Evolutionary conservation across 2,113 vertebrate genomes (phyloP).

Genomic region (Nothocercus nigrocapillus): DNA sequence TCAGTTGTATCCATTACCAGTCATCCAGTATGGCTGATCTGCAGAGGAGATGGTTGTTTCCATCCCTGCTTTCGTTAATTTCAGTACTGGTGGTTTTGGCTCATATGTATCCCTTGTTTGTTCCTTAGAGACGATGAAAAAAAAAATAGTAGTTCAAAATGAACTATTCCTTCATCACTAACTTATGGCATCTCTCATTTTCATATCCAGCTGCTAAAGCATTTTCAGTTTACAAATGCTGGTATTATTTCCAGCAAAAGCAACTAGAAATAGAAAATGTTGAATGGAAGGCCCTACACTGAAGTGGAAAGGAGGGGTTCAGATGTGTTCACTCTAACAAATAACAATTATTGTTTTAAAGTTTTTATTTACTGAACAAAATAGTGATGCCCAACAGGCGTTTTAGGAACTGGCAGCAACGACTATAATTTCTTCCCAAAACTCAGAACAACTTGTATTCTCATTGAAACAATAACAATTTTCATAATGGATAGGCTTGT

Average conservation of each 20-base stretch:
- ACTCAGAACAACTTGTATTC: slow-evolving; percentile 62
- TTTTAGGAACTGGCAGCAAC: slow-evolving; percentile 56
- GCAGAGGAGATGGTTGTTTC: background rate
- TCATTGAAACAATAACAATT: slow-evolving; percentile 69
- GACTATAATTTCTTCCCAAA: slow-evolving; percentile 42
- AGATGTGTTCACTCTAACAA: slow-evolving; percentile 28
- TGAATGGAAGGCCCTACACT: background rate
- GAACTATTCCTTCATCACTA: background rate
- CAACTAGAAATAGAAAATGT: slow-evolving; percentile 13
- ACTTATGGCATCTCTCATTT: background rate
- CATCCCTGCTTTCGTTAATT: background rate
- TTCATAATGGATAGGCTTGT: slow-evolving; percentile 55
- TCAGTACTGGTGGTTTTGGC: background rate
- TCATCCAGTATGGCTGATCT: background rate
- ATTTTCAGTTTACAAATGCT: background rate
- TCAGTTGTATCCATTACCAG: background rate
- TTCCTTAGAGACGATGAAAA: background rate
- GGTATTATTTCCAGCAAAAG: background rate
- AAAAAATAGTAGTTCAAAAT: background rate
- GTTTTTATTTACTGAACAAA: slow-evolving; percentile 48
- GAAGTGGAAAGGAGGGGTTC: background rate
- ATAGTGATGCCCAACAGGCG: slow-evolving; percentile 46
- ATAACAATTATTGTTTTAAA: slow-evolving; percentile 60
- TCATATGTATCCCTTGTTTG: background rate
- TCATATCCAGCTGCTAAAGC: background rate